phyloP scores from a whole-genome alignment of 2,888 invertebrate species.

The Eucera pruinosa region DNA sequence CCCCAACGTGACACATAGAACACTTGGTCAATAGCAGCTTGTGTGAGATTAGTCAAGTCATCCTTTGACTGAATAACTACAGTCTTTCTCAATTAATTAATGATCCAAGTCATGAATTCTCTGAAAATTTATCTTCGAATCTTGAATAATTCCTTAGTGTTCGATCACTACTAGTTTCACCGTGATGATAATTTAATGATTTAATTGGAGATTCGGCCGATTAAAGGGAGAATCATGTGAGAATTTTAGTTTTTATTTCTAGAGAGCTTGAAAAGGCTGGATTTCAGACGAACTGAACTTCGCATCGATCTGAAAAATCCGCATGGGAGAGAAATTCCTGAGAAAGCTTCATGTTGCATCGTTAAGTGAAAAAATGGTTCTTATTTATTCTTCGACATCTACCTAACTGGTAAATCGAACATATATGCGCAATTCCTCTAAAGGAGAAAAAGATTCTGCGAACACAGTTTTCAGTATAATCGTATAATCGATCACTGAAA shows the following conservation, averaged over 20 bases:
- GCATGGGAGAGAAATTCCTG: not conserved
- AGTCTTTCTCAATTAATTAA: too few relatives aligned
- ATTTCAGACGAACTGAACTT: not conserved
- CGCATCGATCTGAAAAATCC: conserved; percentile 22
- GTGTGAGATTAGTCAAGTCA: not conserved
- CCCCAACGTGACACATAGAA: too few relatives aligned
- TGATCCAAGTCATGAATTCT: too few relatives aligned
- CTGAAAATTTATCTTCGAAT: too few relatives aligned
- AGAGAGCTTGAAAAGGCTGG: not conserved
- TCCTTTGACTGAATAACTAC: not conserved
- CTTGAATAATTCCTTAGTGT: too few relatives aligned
- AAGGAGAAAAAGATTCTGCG: not conserved
- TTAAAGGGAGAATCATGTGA: not conserved
- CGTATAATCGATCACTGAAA: conserved; percentile 2
- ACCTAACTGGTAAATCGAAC: not conserved
- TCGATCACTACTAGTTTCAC: too few relatives aligned
- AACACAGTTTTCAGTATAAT: not conserved
- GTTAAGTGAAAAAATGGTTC: conserved; percentile 12
- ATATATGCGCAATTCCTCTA: not conserved
- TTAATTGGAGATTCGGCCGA: not conserved
- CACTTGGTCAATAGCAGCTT: too few relatives aligned
- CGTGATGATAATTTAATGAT: not conserved
- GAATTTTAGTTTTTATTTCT: not conserved
- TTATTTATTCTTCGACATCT: conserved; percentile 1
- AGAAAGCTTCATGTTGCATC: conserved; percentile 31